Evolutionary conservation across 35 echinoderm and acorn worm genomes (phyloP), one percentile per base, ranked within the genome.

Genomic region (Holothuria glaberrima): DNA sequence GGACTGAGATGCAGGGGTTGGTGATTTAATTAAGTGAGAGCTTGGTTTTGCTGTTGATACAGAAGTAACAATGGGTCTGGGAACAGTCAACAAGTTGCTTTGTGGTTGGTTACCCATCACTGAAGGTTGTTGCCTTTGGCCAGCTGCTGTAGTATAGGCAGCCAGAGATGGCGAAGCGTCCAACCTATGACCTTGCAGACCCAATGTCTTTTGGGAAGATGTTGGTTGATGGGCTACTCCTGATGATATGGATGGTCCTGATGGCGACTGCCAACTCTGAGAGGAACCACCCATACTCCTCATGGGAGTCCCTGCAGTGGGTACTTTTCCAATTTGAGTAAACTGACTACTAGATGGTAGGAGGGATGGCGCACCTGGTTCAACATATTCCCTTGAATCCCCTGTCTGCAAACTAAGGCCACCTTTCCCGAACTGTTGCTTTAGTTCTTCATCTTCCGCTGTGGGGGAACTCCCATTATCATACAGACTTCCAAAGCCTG

Each of bases 391-490:
- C 29, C 80, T 59, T 32, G 48, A 54, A 26, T 84, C 80, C 13
- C 80, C 80, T 54, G 50, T 2, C 13, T 54, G 50, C n/a, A 84
- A 54, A 61, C 52, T 26, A 61, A 59, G 54, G 5, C 28, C 52
- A 30, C 46, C 30, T 84, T 84, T 84, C 57, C 57, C 80, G 61
- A 84, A 84, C 27, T 84, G 80, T 36, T 84, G 80, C 46, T 84
- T 84, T 5, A 84, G 46, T 57, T 84, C 85, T 50, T 87, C 85
- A 21, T 87, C 85, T 34, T 87, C 85, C 29, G 70, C 85, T 12
- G 64, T 87, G 21, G 90, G 81, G 27, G 81, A 91, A 13, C 33
- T 70, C 18, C 62, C 69, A 31, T 69, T 71, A 24, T 71, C 80
- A 41, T 86, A 82, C 52, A 58, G 21, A 27, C 65, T 60, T 0